Evolutionary conservation across 1,140 invertebrate species (phyloP).

Genomic region (Lasioglossum baleicum): DNA sequence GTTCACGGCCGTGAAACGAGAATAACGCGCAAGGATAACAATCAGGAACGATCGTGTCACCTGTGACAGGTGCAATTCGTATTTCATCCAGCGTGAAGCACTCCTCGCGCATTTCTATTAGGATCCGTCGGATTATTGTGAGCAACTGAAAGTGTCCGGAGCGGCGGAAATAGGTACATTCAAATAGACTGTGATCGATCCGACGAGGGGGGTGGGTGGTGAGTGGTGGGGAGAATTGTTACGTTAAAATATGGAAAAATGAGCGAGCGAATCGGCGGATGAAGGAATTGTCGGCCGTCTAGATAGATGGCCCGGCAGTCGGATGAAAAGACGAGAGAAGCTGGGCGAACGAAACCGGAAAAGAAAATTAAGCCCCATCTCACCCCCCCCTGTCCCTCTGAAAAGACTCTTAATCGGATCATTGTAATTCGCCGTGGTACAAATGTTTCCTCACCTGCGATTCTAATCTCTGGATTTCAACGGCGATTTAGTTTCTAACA

Average conservation of each 20-base stretch:
- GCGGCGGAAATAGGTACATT: neutral
- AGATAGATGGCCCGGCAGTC: neutral
- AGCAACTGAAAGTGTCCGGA: neutral
- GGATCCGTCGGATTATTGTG: neutral
- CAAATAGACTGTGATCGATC: neutral
- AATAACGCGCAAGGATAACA: neutral
- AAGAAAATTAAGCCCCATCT: neutral
- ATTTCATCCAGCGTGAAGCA: neutral
- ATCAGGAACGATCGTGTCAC: neutral
- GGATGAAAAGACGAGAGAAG: neutral
- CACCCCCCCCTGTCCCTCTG: neutral
- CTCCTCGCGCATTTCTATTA: constrained; percentile 8
- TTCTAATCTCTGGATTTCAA: constrained; percentile 3
- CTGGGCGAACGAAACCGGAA: neutral
- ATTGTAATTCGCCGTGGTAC: neutral
- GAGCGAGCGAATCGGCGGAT: neutral
- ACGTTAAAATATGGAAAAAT: neutral
- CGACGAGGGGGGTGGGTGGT: too few species aligned
- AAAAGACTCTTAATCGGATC: constrained; percentile 12
- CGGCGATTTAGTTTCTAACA: neutral
- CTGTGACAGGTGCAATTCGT: neutral
- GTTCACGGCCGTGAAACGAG: neutral
- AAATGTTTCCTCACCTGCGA: neutral
- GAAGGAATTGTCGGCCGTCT: neutral
- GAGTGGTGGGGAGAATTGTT: neutral